Conservation (phyloP, 2,113 vertebrate genomes). For the Lonchura striata region DNA sequence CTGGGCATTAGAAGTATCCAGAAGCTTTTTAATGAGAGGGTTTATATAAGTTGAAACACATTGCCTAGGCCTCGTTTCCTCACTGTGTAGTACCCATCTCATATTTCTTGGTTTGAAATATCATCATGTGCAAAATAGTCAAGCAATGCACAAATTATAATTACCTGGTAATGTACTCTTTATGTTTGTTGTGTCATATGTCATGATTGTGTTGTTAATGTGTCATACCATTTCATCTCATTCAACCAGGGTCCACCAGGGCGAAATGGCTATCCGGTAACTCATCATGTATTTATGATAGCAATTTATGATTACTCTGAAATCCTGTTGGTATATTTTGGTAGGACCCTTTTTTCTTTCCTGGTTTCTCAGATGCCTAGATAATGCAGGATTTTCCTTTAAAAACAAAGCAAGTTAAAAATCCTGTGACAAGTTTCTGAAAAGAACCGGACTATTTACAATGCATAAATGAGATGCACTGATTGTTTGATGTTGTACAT, state of each 20-base stretch:
- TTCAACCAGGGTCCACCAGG: constrained; percentile 70
- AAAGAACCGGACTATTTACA: not conserved
- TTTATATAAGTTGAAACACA: not conserved
- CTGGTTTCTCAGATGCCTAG: not conserved
- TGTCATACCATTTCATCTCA: constrained; percentile 69
- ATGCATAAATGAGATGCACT: not conserved
- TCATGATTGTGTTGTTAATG: constrained; percentile 54
- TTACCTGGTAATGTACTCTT: constrained; percentile 11
- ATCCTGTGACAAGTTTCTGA: not conserved
- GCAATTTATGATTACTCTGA: not conserved
- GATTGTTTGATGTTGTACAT: not conserved
- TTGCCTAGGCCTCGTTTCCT: not conserved
- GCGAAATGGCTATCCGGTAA: constrained; percentile 70
- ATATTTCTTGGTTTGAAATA: not conserved
- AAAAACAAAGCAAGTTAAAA: not conserved
- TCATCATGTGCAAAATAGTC: not conserved
- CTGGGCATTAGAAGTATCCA: not conserved
- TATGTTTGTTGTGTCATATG: constrained; percentile 39
- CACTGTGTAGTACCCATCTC: not conserved
- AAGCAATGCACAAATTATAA: not conserved
- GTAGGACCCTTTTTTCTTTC: not conserved
- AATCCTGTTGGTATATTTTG: not conserved
- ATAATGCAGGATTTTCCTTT: not conserved
- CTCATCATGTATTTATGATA: constrained; percentile 26
- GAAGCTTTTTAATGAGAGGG: not conserved